Conservation (phyloP, 2,113 vertebrate genomes). For the Microtus pennsylvanicus region DNA sequence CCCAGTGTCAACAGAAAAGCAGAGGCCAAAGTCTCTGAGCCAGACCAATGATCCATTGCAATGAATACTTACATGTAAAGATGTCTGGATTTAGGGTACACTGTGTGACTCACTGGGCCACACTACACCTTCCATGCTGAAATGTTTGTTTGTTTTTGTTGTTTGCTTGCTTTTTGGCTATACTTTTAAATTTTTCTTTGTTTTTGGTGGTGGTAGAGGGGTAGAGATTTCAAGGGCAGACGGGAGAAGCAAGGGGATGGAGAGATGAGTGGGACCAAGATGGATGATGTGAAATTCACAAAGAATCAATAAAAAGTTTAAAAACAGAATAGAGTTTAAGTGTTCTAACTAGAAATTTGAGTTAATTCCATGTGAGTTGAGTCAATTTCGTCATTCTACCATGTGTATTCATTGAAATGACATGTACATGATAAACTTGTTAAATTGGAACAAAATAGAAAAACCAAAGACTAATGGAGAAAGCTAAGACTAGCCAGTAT, state of each 20-base stretch:
- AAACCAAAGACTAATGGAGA: neutral
- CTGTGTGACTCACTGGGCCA: neutral
- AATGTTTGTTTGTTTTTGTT: neutral
- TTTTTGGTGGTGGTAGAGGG: neutral
- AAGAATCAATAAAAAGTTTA: neutral
- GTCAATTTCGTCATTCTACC: neutral
- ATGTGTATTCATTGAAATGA: neutral
- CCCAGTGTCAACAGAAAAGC: neutral
- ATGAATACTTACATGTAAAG: neutral
- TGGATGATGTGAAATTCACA: neutral
- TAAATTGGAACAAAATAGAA: neutral
- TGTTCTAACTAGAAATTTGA: neutral
- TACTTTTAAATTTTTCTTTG: neutral
- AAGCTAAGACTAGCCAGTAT: neutral
- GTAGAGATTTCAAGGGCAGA: neutral
- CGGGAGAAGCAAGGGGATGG: fast-evolving
- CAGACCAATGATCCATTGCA: neutral
- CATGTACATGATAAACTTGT: neutral
- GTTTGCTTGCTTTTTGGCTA: neutral
- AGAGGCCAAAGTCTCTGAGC: neutral
- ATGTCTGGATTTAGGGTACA: neutral
- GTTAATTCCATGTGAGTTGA: neutral
- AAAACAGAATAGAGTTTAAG: neutral
- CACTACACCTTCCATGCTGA: neutral
- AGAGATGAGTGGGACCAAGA: neutral